Evolutionary conservation across 2,113 vertebrate genomes (phyloP).

Genomic region (Tor tambroides): DNA sequence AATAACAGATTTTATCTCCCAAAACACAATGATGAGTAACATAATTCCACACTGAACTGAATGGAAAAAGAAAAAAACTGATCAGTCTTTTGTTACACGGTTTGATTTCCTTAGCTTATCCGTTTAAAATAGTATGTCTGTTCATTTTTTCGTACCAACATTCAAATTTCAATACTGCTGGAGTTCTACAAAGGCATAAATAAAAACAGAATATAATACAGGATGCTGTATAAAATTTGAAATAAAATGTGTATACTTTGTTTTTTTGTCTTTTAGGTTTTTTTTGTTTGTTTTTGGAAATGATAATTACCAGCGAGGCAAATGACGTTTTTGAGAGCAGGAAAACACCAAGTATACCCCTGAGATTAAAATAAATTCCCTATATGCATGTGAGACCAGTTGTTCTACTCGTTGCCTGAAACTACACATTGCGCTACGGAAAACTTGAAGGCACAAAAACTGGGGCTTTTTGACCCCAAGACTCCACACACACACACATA

Average conservation of each 20-base stretch:
- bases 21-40: slow-evolving; percentile 71
- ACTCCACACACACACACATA: slow-evolving; percentile 49
- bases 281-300: slow-evolving; percentile 40
- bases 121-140: slow-evolving; percentile 62
- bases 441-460: slow-evolving; percentile 79
- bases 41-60: slow-evolving; percentile 58
- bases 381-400: slow-evolving; percentile 64
- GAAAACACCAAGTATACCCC: slow-evolving; percentile 73
- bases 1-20: slow-evolving; percentile 51
- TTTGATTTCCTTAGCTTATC: slow-evolving; percentile 76
- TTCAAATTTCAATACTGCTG: slow-evolving; percentile 76
- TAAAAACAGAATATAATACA: slow-evolving; percentile 76
- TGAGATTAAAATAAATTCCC: slow-evolving; percentile 75
- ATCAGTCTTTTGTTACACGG: slow-evolving; percentile 33
- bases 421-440: slow-evolving; percentile 64
- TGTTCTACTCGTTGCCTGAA: slow-evolving; percentile 60
- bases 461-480: slow-evolving; percentile 63
- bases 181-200: slow-evolving; percentile 79
- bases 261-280: neutral
- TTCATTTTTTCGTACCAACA: slow-evolving; percentile 74
- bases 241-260: slow-evolving; percentile 68
- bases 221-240: slow-evolving; percentile 74
- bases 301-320: slow-evolving; percentile 69
- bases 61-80: slow-evolving; percentile 58
- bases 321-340: slow-evolving; percentile 72